Conservation (phyloP, 2,888 invertebrate species). For the Protodeltote pygarga region DNA sequence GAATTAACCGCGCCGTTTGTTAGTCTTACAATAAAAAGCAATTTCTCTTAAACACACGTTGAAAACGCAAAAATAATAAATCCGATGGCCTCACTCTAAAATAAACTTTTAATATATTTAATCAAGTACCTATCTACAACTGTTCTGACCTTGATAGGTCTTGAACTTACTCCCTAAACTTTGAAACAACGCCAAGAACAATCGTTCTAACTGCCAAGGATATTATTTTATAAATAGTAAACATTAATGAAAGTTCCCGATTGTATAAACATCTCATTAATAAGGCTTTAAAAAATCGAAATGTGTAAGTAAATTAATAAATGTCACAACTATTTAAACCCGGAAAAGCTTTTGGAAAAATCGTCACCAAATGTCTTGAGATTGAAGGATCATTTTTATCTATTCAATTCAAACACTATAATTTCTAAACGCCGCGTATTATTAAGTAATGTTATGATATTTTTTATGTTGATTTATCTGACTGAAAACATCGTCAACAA, state of each 20-base stretch:
- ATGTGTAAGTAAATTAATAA: constrained; percentile 4
- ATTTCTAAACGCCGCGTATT: too few species aligned
- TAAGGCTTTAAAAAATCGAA: neutral
- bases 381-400: too few species aligned
- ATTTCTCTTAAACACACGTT: neutral
- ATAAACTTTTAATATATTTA: neutral
- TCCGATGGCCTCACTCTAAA: neutral
- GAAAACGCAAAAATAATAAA: neutral
- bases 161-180: constrained; percentile 52
- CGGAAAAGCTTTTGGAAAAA: neutral
- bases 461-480: neutral
- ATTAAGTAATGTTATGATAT: neutral
- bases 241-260: constrained; percentile 28
- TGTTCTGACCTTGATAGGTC: constrained; percentile 38
- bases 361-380: constrained; percentile 1
- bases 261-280: constrained; percentile 3
- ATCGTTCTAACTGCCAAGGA: constrained; percentile 63
- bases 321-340: neutral
- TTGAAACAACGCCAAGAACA: constrained; percentile 71
- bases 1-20: constrained; percentile 38
- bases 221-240: constrained; percentile 50
- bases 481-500: neutral
- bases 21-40: constrained; percentile 27
- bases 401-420: too few species aligned
- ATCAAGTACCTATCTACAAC: constrained; percentile 13